Percentiles rank a stretch among this genome's conserved stretches.
Evolutionary conservation across 2,797 vertebrate genomes (phyloP).

Genomic region (Anabas testudineus): DNA sequence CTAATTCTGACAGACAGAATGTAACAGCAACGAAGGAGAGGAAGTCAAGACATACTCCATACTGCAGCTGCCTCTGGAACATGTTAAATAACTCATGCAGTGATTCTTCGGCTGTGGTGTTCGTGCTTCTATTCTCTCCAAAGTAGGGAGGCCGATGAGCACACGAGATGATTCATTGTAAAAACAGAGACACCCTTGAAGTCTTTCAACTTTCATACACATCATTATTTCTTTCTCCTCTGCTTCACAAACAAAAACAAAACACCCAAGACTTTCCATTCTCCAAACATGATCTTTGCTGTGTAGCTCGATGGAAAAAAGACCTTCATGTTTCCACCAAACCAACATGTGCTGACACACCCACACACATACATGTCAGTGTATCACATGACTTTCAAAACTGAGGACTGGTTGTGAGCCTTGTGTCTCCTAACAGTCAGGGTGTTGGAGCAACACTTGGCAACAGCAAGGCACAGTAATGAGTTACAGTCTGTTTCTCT

Average conservation of each 20-base stretch:
- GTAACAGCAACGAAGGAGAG: constrained; percentile 42
- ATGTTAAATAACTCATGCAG: constrained; percentile 49
- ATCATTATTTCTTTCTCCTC: constrained; percentile 22
- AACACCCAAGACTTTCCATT: constrained; percentile 20
- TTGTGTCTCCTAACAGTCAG: constrained; percentile 33
- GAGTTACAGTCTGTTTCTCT: constrained; percentile 54
- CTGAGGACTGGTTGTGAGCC: constrained; percentile 18
- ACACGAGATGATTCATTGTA: constrained; percentile 57
- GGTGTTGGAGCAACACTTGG: constrained; percentile 58
- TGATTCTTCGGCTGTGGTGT: constrained; percentile 22
- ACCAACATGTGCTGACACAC: constrained; percentile 19
- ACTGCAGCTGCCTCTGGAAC: constrained; percentile 58
- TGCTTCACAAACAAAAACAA: constrained; percentile 35
- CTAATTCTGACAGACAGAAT: constrained; percentile 61
- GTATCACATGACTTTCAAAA: constrained; percentile 25
- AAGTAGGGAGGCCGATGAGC: constrained; percentile 41
- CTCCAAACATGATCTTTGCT: constrained; percentile 34
- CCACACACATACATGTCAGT: background rate
- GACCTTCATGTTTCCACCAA: constrained; percentile 14
- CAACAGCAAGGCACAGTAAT: constrained; percentile 54
- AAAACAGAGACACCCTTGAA: constrained; percentile 58
- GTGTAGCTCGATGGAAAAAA: constrained; percentile 39
- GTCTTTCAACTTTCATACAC: constrained; percentile 21
- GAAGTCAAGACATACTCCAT: constrained; percentile 56
- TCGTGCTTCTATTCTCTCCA: constrained; percentile 12